Evolutionary conservation across 2,888 invertebrate genomes (phyloP).

Genomic region (Pediacus dermestoides): DNA sequence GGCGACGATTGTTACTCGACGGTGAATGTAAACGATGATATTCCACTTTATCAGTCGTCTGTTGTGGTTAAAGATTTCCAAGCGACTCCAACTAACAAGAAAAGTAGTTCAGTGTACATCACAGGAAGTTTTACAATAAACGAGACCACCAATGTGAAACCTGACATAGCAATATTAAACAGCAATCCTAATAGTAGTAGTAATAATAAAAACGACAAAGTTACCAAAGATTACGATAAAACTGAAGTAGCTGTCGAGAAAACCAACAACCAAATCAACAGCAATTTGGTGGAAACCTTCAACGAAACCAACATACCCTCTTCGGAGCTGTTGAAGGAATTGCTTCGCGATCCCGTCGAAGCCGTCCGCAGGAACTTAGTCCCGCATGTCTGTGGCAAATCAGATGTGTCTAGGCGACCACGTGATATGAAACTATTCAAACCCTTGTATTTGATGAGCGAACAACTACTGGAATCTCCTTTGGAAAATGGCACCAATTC

Average conservation of each 20-base stretch:
- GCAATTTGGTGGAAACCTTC: slow-evolving; percentile 23
- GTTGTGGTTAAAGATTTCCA: slow-evolving; percentile 62
- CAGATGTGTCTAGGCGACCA: slow-evolving; percentile 50
- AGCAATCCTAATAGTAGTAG: too few species aligned
- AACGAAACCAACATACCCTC: slow-evolving; percentile 27
- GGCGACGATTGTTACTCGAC: slow-evolving; percentile 73
- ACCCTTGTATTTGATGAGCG: slow-evolving; percentile 10
- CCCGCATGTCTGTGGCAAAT: slow-evolving; percentile 72
- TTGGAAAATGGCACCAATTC: slow-evolving; percentile 53
- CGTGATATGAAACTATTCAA: slow-evolving; percentile 33
- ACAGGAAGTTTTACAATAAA: slow-evolving; percentile 39
- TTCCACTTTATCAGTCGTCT: slow-evolving; percentile 69
- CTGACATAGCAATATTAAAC: too few species aligned
- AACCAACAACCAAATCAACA: too few species aligned
- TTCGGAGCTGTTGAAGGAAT: slow-evolving; percentile 51
- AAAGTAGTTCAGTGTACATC: slow-evolving; percentile 48
- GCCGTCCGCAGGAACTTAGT: slow-evolving; percentile 71
- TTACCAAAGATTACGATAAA: slow-evolving; percentile 20
- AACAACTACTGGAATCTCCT: slow-evolving; percentile 57
- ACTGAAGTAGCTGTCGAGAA: slow-evolving; percentile 16
- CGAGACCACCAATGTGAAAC: slow-evolving; percentile 17
- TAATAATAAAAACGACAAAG: slow-evolving; percentile 10
- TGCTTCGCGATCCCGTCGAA: slow-evolving; percentile 70
- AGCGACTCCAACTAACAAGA: slow-evolving; percentile 26
- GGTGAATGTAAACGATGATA: slow-evolving; percentile 67